These are phyloP conservation scores for Tortricodes alternella DNA, from an alignment of 2,888 invertebrate genomes.

Conservation along the genomic window DNA sequence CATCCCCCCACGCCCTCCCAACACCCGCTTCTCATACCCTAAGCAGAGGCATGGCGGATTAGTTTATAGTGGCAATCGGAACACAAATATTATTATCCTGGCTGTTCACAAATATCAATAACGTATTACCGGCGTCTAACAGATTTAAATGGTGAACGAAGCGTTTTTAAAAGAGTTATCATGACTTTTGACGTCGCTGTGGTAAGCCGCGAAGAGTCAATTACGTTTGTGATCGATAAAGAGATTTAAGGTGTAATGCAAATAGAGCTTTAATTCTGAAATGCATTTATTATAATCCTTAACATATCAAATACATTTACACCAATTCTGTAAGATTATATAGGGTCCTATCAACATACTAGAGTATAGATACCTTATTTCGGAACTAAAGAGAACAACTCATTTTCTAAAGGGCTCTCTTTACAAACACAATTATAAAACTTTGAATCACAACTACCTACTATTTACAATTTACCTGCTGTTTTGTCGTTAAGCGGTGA, in stretches of 20 bases:
- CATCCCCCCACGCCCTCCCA: slow-evolving; percentile 42
- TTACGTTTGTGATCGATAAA: slow-evolving; percentile 7
- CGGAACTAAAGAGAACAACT: neutral
- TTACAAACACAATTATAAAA: neutral
- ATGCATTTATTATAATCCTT: neutral
- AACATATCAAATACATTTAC: neutral
- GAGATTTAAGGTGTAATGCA: neutral
- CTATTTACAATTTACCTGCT: neutral
- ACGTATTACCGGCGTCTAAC: slow-evolving; percentile 76
- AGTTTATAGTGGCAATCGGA: slow-evolving; percentile 53
- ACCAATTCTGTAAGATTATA: too few species aligned
- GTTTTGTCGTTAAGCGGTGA: neutral
- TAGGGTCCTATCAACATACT: too few species aligned
- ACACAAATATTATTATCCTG: slow-evolving; percentile 82
- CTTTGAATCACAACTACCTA: neutral
- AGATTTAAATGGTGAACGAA: slow-evolving; percentile 79
- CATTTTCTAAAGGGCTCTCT: neutral
- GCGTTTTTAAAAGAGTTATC: slow-evolving; percentile 53
- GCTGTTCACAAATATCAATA: slow-evolving; percentile 81
- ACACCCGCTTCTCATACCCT: slow-evolving; percentile 30
- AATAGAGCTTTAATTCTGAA: neutral
- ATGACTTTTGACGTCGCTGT: slow-evolving; percentile 48
- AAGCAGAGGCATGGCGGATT: slow-evolving; percentile 48
- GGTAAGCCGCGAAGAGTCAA: slow-evolving; percentile 12
- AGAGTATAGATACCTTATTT: neutral